Evolutionary conservation across 2,888 invertebrate species (phyloP).

Genomic region (Mythimna pallens): DNA sequence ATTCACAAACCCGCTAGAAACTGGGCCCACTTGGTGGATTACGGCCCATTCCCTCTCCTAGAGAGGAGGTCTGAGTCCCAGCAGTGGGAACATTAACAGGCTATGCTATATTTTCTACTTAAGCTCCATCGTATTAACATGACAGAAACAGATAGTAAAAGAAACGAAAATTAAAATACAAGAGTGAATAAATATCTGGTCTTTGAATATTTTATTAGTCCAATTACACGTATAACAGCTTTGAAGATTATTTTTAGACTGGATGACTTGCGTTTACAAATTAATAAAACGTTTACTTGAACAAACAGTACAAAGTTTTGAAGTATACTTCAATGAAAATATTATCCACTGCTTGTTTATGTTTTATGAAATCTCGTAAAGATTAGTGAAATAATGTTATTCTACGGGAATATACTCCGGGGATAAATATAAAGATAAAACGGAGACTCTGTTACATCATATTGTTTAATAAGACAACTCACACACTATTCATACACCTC

Average conservation of each 20-base stretch:
- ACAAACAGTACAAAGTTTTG: neutral
- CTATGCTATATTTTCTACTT: too few species aligned
- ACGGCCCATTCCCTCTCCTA: too few species aligned
- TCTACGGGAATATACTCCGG: too few species aligned
- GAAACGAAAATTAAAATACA: neutral
- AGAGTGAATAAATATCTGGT: neutral
- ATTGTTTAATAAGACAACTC: too few species aligned
- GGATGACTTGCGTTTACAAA: conserved; percentile 1
- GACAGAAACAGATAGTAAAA: neutral
- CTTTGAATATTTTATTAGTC: conserved; percentile 18
- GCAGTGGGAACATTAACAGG: too few species aligned
- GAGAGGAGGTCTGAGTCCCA: too few species aligned
- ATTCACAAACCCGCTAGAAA: too few species aligned
- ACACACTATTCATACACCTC: too few species aligned
- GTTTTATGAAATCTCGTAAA: neutral
- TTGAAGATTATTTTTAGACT: neutral
- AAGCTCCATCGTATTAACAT: neutral
- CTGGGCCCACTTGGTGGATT: too few species aligned
- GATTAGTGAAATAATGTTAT: too few species aligned
- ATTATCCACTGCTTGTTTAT: neutral
- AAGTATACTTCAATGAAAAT: neutral
- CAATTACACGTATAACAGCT: conserved; percentile 5
- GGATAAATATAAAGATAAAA: too few species aligned
- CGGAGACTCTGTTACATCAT: too few species aligned
- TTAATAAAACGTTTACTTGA: neutral